Evolutionary conservation across 2,113 vertebrate genomes (phyloP).

Genomic region (Clarias gariepinus): DNA sequence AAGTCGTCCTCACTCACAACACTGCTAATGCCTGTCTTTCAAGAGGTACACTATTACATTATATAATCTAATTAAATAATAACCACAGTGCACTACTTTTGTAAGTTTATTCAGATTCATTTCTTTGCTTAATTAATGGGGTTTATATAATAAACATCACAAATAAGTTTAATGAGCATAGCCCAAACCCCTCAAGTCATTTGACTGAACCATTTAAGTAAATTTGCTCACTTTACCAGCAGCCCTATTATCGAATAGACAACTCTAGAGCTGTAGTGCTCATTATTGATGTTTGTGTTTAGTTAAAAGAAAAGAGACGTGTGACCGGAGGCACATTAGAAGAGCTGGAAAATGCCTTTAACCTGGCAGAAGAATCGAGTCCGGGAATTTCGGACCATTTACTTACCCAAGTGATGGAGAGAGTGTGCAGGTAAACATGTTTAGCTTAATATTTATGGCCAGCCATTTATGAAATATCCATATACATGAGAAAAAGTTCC

Average conservation of each 20-base stretch:
- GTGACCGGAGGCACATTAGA: slow-evolving; percentile 87
- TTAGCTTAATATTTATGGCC: background rate
- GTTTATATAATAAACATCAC: background rate
- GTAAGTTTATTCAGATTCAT: background rate
- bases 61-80: background rate
- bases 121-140: background rate
- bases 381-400: slow-evolving; percentile 87
- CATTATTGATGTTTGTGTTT: background rate
- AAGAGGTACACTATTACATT: slow-evolving; percentile 80
- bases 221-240: background rate
- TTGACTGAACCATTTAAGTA: background rate
- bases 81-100: background rate
- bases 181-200: background rate
- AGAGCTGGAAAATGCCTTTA: slow-evolving; percentile 97
- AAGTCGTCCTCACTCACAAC: slow-evolving; percentile 93
- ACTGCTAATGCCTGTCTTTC: slow-evolving; percentile 90
- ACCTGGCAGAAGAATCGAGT: slow-evolving; percentile 85
- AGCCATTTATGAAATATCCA: background rate
- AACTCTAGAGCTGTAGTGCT: background rate
- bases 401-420: slow-evolving; percentile 81
- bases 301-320: slow-evolving; percentile 71
- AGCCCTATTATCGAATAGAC: background rate
- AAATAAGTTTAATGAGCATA: background rate
- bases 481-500: background rate
- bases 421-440: slow-evolving; percentile 79